Base-by-base conservation (phyloP, 2,888 invertebrate genomes). In the Hanleya hanleyi region DNA sequence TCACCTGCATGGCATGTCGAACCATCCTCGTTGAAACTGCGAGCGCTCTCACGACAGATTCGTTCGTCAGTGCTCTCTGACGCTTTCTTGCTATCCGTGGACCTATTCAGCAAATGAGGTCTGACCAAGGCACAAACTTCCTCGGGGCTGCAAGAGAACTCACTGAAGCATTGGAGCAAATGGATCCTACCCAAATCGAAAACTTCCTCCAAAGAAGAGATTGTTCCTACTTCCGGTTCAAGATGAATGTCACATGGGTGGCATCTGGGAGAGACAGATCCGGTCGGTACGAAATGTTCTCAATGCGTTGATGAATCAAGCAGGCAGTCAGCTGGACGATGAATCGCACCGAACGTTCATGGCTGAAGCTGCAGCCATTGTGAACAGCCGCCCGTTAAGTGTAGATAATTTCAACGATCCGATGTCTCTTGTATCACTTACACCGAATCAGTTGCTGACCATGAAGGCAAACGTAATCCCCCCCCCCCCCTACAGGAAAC, bases 171-270 rank as follows among this genome's bases (percentile, higher is more conserved):
- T 41, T 12, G 9, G 41, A 41, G 9, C 41, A 41, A 41, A 41
- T 41, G 41, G 41, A 41, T 41, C 41, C 9, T 9, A 41, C 9
- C 41, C 9, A 41, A 18, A 18, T 41, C 41, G 18, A 41, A 41
- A 18, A 41, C 41, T 12, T 41, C 9, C 18, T 41, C 41, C 18
- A 12, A 41, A 41, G 26, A 50, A 70, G 1, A 32, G 35, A 15
- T n/a, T n/a, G n/a, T n/a, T n/a, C n/a, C n/a, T n/a, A n/a, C n/a
- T n/a, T n/a, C n/a, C n/a, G n/a, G n/a, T n/a, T n/a, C n/a, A n/a
- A n/a, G n/a, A n/a, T n/a, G n/a, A n/a, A n/a, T n/a, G n/a, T n/a
- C 69, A 77, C 64, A 69, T 71, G 36, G 74, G 71, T 15, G 76
- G 76, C 2, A 67, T 70, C 12, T 76, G 74, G 75, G 76, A 76